Evolutionary conservation across 2,888 invertebrate species (phyloP).

Genomic region (Halictus ligatus): DNA sequence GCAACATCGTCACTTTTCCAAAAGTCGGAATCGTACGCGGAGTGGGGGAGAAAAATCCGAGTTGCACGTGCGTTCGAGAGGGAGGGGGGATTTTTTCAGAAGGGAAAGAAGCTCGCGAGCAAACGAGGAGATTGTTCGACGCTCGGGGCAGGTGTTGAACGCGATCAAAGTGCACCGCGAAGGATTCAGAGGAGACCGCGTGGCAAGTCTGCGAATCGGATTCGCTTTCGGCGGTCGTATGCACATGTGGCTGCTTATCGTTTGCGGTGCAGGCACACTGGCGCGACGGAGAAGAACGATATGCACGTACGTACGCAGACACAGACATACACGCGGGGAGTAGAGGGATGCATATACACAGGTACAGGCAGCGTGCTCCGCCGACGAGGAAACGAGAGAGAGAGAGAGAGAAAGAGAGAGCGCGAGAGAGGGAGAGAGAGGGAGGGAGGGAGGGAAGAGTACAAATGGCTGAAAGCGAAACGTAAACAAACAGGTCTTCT

Average conservation of each 20-base stretch:
- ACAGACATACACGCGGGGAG: background rate
- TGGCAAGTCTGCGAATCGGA: conserved; percentile 65
- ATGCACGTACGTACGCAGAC: conserved; percentile 39
- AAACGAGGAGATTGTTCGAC: background rate
- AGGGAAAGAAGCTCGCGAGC: too few relatives aligned
- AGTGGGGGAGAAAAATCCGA: background rate
- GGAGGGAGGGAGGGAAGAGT: conserved; percentile 41
- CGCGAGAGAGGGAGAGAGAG: background rate
- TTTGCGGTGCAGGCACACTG: conserved; percentile 53
- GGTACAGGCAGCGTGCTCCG: conserved; percentile 54
- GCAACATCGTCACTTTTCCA: background rate
- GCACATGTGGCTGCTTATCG: conserved; percentile 70
- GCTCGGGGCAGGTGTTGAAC: background rate
- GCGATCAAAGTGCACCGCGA: conserved; percentile 15
- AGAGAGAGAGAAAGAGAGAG: background rate
- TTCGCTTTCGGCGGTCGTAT: conserved; percentile 67
- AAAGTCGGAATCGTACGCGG: background rate
- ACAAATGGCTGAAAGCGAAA: conserved; percentile 76
- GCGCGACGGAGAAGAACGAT: conserved; percentile 33
- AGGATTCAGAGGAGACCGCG: conserved; percentile 38
- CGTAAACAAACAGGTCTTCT: conserved; percentile 79
- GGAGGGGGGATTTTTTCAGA: background rate
- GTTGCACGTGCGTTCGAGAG: background rate
- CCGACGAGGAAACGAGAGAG: conserved; percentile 51
- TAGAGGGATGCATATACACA: background rate